Evolutionary conservation across 1,140 invertebrate genomes (phyloP).

Genomic region (Bombus sibiricus): DNA sequence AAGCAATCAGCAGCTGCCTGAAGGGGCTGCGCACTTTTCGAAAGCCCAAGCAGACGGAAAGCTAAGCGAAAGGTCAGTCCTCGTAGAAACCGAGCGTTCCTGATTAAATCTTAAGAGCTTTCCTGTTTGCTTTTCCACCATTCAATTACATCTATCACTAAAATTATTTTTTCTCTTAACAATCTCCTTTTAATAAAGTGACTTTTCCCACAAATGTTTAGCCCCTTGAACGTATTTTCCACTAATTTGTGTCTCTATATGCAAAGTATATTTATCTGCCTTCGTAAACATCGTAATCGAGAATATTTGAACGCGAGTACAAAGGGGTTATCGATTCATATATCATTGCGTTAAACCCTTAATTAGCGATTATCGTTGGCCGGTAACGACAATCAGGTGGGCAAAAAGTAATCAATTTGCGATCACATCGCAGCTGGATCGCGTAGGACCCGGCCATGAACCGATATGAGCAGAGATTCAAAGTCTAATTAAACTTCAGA

Average conservation of each 20-base stretch:
- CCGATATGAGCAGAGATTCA: conserved; percentile 16
- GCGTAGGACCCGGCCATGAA: not conserved
- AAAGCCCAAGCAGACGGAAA: conserved; percentile 14
- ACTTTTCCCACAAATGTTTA: not conserved
- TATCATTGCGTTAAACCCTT: not conserved
- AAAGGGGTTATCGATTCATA: not conserved
- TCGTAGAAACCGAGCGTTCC: not conserved
- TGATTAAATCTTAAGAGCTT: conserved; percentile 55
- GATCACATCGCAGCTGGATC: conserved; percentile 9
- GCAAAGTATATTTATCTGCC: not conserved
- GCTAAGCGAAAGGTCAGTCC: not conserved
- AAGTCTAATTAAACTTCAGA: conserved; percentile 61
- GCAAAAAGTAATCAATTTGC: conserved; percentile 48
- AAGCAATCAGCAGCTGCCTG: conserved; percentile 41
- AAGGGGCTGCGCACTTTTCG: conserved; percentile 34
- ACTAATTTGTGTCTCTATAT: no score
- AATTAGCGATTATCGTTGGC: not conserved
- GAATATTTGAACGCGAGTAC: not conserved
- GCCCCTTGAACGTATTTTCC: no score
- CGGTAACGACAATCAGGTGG: not conserved
- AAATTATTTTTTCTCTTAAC: no score
- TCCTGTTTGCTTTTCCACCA: not conserved
- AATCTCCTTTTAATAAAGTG: not conserved
- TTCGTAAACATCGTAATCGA: not conserved
- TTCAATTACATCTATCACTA: not conserved